Percentiles rank a stretch among this genome's conserved stretches.
These are phyloP conservation scores for Acronicta leporina DNA, from an alignment of 2,888 invertebrate species.

Conservation along the genomic window DNA sequence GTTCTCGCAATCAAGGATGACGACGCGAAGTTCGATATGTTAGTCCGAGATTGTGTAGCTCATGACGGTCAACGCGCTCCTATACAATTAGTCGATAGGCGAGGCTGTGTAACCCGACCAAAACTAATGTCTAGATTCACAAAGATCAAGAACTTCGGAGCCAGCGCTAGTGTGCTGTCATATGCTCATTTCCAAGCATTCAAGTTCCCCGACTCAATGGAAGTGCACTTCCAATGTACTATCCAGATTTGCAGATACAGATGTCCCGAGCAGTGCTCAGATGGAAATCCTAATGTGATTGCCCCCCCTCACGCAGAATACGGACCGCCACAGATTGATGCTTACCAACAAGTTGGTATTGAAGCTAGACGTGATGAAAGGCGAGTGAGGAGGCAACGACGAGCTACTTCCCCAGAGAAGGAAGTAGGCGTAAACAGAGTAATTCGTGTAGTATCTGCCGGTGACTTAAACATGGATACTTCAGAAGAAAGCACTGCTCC, in stretches of 20 bases:
- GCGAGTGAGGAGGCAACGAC: conserved; percentile 91
- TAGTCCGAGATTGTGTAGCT: conserved; percentile 97
- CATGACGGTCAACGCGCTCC: conserved; percentile 98
- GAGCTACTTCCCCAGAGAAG: conserved; percentile 91
- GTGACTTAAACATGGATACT: conserved; percentile 94
- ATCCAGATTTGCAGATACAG: conserved; percentile 98
- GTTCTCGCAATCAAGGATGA: conserved; percentile 98
- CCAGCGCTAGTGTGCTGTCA: conserved; percentile 96
- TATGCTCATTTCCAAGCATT: conserved; percentile 98
- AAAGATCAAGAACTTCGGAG: conserved; percentile 98
- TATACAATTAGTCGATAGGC: conserved; percentile 97
- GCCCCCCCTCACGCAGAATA: conserved; percentile 90
- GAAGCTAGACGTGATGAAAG: conserved; percentile 93
- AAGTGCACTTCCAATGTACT: conserved; percentile 98
- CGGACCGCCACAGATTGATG: conserved; percentile 91
- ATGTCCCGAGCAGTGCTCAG: conserved; percentile 97
- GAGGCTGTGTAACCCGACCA: conserved; percentile 97
- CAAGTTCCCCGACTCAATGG: conserved; percentile 98
- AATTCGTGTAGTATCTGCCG: conserved; percentile 97
- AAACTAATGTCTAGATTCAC: conserved; percentile 98
- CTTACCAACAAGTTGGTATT: conserved; percentile 87
- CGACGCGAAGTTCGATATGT: conserved; percentile 98
- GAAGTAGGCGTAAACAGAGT: conserved; percentile 96
- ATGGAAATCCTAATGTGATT: conserved; percentile 86
- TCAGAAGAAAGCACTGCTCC: conserved; percentile 91